phyloP scores from a whole-genome alignment of 2,888 invertebrate genomes.

The Latrodectus elegans region DNA sequence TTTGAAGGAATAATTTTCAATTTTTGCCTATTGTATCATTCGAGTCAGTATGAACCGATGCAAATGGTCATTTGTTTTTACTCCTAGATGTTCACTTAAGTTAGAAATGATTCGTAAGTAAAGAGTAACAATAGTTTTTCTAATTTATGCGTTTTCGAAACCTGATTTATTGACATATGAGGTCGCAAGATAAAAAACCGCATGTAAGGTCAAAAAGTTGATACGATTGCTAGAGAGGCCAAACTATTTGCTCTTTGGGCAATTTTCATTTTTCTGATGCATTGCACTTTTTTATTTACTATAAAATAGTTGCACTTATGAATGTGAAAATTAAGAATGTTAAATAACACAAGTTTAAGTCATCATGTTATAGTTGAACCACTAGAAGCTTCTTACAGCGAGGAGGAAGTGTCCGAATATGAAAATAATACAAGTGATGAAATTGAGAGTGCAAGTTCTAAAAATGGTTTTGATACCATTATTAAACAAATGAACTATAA shows the following conservation, averaged over 20 bases:
- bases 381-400: conserved; percentile 14
- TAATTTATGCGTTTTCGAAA: conserved; percentile 7
- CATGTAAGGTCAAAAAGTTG: too few species aligned
- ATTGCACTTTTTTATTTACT: conserved; percentile 20
- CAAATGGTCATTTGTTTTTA: conserved; percentile 6
- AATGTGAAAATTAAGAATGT: background rate
- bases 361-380: background rate
- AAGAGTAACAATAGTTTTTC: background rate
- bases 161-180: background rate
- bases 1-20: conserved; percentile 19
- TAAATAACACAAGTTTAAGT: conserved; percentile 4
- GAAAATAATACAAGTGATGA: conserved; percentile 27
- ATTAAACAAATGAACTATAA: conserved; percentile 12
- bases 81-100: background rate
- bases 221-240: background rate
- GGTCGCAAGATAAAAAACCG: too few species aligned
- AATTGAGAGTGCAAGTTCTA: conserved; percentile 6
- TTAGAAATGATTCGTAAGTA: background rate
- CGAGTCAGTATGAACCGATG: background rate
- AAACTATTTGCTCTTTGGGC: background rate
- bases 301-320: background rate
- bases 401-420: conserved; percentile 23
- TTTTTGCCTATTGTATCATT: conserved; percentile 10
- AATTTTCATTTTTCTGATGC: background rate
- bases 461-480: conserved; percentile 1